Base-by-base conservation (phyloP, 2,797 vertebrate genomes). In the Hydrophis major region DNA sequence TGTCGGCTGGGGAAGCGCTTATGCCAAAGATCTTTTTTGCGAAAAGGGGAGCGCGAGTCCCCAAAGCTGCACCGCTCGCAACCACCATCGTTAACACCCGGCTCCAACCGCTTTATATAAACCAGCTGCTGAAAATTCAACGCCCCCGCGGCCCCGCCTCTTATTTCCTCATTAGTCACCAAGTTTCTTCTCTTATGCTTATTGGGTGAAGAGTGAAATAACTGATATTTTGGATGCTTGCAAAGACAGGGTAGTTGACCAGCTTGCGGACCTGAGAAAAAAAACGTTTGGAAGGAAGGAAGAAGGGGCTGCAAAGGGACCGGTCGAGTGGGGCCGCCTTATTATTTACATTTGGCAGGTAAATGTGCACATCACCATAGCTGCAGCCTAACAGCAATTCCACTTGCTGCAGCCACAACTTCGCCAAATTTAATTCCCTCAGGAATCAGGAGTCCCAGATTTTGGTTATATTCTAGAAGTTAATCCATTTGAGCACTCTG, bases 151-250 rank as follows among this genome's bases (percentile, higher is more conserved):
- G 37, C 10, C 20, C 0, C 88, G 93, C 55, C 87, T 95, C 25
- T 0, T 91, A 78, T 88, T 92, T 89, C 50, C 18, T 3, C 4
- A 50, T 63, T 89, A 86, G 37, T 28, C 1, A 0, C 0, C 0
- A 0, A 32, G 0, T 0, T 0, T 1, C 10, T 56, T 0, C 0
- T 0, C 8, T 2, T 0, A 32, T 0, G 22, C 3, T 20, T 83
- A 95, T 11, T 96, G 95, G 96, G 0, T 3, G 0, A 0, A 8
- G 11, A 8, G 37, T 47, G 20, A 37, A 42, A 12, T 25, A 25
- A 83, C 74, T 83, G 74, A 25, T 42, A 25, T 69, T 74, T 74
- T 20, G 69, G 69, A 37, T 74, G 37, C 22, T 83, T 47, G 16
- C 20, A 22, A 47, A 25, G 74, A 12, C 37, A 25, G 37, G 18